Percentiles rank a stretch among this genome's conserved stretches.
These are phyloP conservation scores for Ericerus pela DNA, from an alignment of 1,140 invertebrate genomes.

Conservation along the genomic window DNA sequence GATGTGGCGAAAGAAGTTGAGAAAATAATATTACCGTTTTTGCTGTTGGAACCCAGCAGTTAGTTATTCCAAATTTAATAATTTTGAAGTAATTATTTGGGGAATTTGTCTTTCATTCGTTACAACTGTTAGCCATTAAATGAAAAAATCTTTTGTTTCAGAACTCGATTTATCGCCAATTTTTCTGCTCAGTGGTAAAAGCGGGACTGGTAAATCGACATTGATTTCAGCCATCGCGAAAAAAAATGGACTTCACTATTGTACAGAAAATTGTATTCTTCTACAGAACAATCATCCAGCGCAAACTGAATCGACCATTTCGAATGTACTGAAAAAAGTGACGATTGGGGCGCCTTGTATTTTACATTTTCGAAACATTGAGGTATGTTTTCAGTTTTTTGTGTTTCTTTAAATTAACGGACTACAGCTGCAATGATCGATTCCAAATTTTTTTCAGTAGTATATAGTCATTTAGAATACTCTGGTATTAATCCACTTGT, in stretches of 20 bases:
- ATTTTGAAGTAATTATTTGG: neutral
- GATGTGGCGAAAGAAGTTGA: neutral
- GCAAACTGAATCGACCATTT: neutral
- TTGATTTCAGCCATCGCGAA: neutral
- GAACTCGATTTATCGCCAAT: neutral
- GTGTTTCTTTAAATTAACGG: neutral
- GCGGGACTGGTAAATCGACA: neutral
- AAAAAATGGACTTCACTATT: neutral
- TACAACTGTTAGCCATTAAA: neutral
- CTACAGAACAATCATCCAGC: slow-evolving; percentile 1
- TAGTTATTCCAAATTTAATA: neutral
- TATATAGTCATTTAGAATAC: neutral
- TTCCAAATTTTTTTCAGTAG: neutral
- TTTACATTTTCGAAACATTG: slow-evolving; percentile 3
- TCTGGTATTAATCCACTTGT: neutral
- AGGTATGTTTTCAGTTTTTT: neutral
- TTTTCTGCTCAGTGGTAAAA: neutral
- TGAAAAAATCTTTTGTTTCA: neutral
- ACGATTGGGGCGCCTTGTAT: neutral
- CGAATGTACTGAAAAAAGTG: neutral
- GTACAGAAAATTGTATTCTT: neutral
- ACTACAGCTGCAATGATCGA: no score
- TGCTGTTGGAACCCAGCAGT: neutral
- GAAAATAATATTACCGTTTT: neutral
- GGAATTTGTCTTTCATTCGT: neutral